Evolutionary conservation across 2,888 invertebrate species (phyloP), one percentile per base, ranked within the genome.

Genomic region (Melieria crassipennis): DNA sequence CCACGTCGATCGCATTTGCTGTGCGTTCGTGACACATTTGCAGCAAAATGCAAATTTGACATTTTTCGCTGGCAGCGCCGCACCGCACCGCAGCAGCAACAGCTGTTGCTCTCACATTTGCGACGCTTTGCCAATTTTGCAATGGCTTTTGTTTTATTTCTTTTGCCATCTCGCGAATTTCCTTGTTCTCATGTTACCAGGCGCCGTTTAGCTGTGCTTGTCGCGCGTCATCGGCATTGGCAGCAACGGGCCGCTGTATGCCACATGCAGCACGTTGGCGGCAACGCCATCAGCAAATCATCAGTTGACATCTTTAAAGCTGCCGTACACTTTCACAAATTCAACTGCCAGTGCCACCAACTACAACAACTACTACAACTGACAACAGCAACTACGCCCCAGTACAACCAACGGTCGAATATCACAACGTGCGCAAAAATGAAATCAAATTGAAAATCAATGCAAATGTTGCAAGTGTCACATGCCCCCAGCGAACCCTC

Each of bases 361-460:
- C 57, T 30, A 30, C 48, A 10, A 50, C n/a, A 57, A 66, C 47
- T 48, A 58, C 46, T 5, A 30, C 46, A 46, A 30, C 16, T 47
- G 43, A n/a, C 48, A 45, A 48, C 58, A 67, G 50, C 43, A 42
- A 67, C 60, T 60, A 50, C 47, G 60, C 60, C 16, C 45, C 42
- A 48, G n/a, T 46, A 43, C 30, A 56, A 65, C 16, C 55, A 56
- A 46, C 46, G 56, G 30, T n/a, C 5, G 43, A 10, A 60, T 43
- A 10, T 9, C 11, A 43, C 42, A 16, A 62, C 13, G 16, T 62
- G 43, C 7, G 16, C 50, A 10, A 45, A 67, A 67, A 67, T 52
- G 67, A 67, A 67, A 45, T 67, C 50, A 67, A 67, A 67, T 67
- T 67, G 60, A 61, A 67, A 67, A 60, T 67, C 67, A 67, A 67